Evolutionary conservation across 2,113 vertebrate genomes (phyloP), one percentile per base, ranked within the genome.

Genomic region (Stigmatopora argus): DNA sequence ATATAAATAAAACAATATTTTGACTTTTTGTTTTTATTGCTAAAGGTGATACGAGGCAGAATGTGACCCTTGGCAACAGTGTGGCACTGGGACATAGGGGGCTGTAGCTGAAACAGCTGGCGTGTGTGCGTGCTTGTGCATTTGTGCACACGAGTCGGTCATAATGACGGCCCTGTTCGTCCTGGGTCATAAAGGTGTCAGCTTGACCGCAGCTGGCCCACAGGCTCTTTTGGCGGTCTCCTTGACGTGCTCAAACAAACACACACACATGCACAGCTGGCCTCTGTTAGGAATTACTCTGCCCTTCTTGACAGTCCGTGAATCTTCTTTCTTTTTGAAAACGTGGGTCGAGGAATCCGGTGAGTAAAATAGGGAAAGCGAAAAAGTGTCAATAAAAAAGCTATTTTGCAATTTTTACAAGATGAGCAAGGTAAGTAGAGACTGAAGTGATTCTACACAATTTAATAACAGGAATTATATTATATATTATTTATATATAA

Each of bases 111-210:
- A 66, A 86, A 75, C 77, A 88, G 89, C 80, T 87, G 86, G 71
- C 76, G 65, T 76, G 77, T 47, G 62, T 63, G 49, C 55, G 62
- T 47, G 61, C 38, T 56, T 67, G 62, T 66, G 67, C 23, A 62
- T 64, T 61, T 67, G 53, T 64, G 60, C 57, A 66, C 55, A 69
- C 71, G 49, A 51, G 64, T 61, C 71, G 81, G 78, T 78, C 73
- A 78, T 79, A 83, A 87, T 85, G 80, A 85, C 66, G 58, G 77
- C 64, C 67, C 69, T 70, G 85, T 85, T 80, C 81, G 80, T 84
- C 78, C 62, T 67, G 56, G 79, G 85, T 86, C 85, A 82, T 82
- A 83, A 86, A 86, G 80, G 79, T 85, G 74, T 83, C 81, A 76
- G 73, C 79, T 83, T 57, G 70, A 84, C 49, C 70, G 76, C 74